phyloP scores from a whole-genome alignment of 2,888 invertebrate genomes.

The Drosophila buzzatii region DNA sequence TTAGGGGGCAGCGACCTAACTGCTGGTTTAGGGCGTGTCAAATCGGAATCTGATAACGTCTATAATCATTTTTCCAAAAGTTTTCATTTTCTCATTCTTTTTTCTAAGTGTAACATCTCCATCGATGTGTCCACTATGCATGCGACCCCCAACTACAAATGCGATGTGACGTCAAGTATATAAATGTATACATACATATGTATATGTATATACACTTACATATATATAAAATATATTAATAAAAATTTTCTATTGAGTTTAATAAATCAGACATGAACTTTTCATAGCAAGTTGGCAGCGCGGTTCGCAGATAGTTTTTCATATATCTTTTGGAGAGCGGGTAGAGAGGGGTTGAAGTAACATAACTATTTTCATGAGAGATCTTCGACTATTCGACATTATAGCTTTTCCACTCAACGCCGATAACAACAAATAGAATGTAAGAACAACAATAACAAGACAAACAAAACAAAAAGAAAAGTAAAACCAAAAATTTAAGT shows the following conservation, averaged over 20 bases:
- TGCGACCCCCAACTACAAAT: slow-evolving; percentile 13
- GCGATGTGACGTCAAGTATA: slow-evolving; percentile 15
- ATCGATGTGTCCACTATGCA: not conserved
- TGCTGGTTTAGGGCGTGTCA: slow-evolving; percentile 39
- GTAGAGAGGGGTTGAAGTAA: slow-evolving; percentile 19
- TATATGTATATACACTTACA: not conserved
- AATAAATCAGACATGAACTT: not conserved
- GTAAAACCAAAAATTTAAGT: slow-evolving; percentile 30
- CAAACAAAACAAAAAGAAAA: slow-evolving; percentile 13
- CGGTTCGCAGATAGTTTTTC: not conserved
- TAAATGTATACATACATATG: not conserved
- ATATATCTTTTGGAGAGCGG: not conserved
- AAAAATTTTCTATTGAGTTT: slow-evolving; percentile 1
- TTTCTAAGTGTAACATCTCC: slow-evolving; percentile 17
- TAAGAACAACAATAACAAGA: slow-evolving; percentile 3
- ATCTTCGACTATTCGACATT: slow-evolving; percentile 29
- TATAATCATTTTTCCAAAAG: slow-evolving; percentile 23
- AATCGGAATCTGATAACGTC: slow-evolving; percentile 23
- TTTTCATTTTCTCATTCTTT: not conserved
- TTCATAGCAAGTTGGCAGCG: slow-evolving; percentile 36
- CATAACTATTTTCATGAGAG: slow-evolving; percentile 21
- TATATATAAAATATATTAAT: not conserved
- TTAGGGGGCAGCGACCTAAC: slow-evolving; percentile 16
- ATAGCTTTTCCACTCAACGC: slow-evolving; percentile 8
- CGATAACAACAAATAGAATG: not conserved